Conservation (phyloP, 2,113 vertebrate genomes). For the Dasyurus viverrinus region DNA sequence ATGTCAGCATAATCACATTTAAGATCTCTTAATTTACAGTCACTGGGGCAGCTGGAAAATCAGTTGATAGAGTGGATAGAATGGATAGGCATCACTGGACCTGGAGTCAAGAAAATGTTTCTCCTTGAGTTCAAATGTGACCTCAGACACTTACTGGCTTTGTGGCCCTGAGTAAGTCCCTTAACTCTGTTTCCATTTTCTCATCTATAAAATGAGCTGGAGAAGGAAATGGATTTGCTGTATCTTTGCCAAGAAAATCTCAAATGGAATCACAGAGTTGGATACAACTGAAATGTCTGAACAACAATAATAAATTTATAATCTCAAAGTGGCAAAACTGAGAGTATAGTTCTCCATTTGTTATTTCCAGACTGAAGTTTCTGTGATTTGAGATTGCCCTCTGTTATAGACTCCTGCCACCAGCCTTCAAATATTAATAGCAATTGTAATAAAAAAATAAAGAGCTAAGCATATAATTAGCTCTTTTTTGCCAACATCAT, state of each 20-base stretch:
- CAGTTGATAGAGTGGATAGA: neutral
- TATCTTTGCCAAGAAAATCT: neutral
- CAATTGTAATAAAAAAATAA: neutral
- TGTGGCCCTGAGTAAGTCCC: neutral
- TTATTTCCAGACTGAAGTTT: neutral
- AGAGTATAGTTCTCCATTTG: neutral
- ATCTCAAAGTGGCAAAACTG: neutral
- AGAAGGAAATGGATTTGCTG: neutral
- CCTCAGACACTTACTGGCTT: neutral
- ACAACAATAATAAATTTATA: neutral
- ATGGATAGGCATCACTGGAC: neutral
- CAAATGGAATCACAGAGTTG: neutral
- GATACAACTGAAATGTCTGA: neutral
- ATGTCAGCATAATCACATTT: neutral
- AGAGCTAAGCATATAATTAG: neutral
- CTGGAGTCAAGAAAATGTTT: neutral
- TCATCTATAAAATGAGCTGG: neutral
- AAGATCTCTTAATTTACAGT: neutral
- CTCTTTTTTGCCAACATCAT: conserved; percentile 1
- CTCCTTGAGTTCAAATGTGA: neutral
- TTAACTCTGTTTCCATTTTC: neutral
- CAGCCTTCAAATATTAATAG: neutral
- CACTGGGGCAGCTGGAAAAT: neutral
- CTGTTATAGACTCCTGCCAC: neutral
- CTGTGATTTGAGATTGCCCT: neutral